Base-by-base conservation (phyloP, 2,888 invertebrate species). In the Drosophila lutescens region DNA sequence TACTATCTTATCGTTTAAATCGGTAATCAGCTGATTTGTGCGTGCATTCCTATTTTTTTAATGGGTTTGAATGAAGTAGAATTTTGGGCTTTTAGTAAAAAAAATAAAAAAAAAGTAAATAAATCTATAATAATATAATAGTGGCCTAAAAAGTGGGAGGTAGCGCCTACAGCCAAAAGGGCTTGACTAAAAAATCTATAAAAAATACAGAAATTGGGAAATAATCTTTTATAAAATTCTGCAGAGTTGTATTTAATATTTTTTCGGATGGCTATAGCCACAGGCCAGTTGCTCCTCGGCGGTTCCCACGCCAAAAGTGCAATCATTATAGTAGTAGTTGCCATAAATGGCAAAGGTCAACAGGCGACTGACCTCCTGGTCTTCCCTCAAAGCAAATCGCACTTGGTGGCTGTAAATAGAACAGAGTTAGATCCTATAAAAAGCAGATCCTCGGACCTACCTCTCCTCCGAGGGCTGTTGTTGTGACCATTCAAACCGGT, bases 341-440 rank as follows among this genome's bases (percentile, higher is more conserved):
- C 86, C 91, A 63, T 90, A 91, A 54, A 89, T 82, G 10, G 78
- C 78, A 59, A 91, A 90, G 10, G 90, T 79, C 58, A 90, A 41
- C 0, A 89, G 44, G 56, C 88, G 80, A 9, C 54, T 13, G 0
- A 74, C 12, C 23, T 77, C 62, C 30, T 76, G 36, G 0, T 63
- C 38, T 0, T 78, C 55, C 2, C 74, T 71, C 9, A 89, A 17
- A 2, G 62, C 56, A 12, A 65, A 86, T 8, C 78, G 80, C 4
- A 84, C 68, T n/a, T 53, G 62, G 9, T 71, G 49, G 17, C 50
- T 63, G 38, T 9, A 20, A 12, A 17, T 12, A 23, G 7, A 23
- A 44, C n/a, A 13, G 8, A 20, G 23, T 13, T 23, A 38, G 13
- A 38, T 7, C 4, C 5, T 34, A 0, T 8, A 13, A 36, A 2